Percentiles rank a stretch among this genome's conserved stretches.
Conservation (phyloP, 1,140 invertebrate genomes). For the Holotrichia oblita region DNA sequence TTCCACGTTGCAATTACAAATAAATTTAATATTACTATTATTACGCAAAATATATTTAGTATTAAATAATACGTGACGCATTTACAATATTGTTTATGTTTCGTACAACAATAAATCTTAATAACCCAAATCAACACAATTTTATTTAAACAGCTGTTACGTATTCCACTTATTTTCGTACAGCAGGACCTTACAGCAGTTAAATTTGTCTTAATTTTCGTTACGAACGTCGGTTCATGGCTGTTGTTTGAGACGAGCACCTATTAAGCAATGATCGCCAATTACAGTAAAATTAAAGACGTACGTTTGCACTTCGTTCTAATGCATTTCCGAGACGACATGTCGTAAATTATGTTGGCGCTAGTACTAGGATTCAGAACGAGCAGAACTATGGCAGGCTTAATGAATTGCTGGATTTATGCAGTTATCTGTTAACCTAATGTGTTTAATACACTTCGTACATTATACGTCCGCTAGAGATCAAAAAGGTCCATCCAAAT, state of each 20-base stretch:
- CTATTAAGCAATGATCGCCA: constrained; percentile 20
- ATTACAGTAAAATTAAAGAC: constrained; percentile 21
- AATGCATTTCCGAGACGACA: neutral
- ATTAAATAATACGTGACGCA: neutral
- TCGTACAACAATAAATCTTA: neutral
- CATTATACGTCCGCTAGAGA: neutral
- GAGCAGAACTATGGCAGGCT: no score
- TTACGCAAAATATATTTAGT: neutral
- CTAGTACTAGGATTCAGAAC: neutral
- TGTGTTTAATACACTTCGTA: neutral
- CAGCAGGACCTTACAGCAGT: neutral
- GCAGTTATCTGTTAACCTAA: neutral
- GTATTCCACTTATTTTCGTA: constrained; percentile 6
- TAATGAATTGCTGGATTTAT: neutral
- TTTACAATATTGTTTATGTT: neutral
- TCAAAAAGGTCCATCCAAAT: neutral
- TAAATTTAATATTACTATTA: no score
- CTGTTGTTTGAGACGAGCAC: neutral
- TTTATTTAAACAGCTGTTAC: constrained; percentile 13
- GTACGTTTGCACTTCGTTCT: constrained; percentile 7
- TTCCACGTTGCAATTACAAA: no score
- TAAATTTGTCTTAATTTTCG: neutral
- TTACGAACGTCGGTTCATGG: neutral
- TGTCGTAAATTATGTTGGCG: constrained; percentile 8
- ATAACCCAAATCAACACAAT: neutral